Evolutionary conservation across 2,888 invertebrate species (phyloP).

Genomic region (Ptilodon capucinus): DNA sequence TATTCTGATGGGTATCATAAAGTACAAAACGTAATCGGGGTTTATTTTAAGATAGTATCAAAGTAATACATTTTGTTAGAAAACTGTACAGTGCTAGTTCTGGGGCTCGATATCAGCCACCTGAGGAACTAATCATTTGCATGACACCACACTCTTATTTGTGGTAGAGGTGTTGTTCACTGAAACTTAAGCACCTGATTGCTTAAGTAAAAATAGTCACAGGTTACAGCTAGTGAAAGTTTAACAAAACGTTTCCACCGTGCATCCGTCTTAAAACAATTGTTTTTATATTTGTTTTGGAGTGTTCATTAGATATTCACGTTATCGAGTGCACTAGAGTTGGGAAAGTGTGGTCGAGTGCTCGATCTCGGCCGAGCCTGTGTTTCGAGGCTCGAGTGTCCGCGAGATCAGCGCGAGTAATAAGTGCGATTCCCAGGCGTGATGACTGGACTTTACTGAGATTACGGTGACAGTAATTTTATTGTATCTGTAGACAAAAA

Average conservation of each 20-base stretch:
- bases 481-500: background rate
- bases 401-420: background rate
- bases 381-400: slow-evolving; percentile 1
- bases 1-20: no score
- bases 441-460: slow-evolving; percentile 1
- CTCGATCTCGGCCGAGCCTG: background rate
- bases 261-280: background rate
- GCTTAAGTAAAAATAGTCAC: no score
- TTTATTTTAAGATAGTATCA: no score
- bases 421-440: slow-evolving; percentile 1
- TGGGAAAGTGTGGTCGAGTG: slow-evolving; percentile 1
- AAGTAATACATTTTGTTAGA: no score
- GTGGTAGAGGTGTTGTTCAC: no score
- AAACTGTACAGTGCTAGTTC: no score
- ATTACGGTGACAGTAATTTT: background rate
- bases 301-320: slow-evolving; percentile 2
- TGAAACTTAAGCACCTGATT: no score
- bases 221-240: background rate
- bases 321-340: background rate
- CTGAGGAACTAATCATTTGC: no score
- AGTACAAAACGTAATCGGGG: no score
- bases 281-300: background rate
- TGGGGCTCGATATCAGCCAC: no score
- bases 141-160: no score
- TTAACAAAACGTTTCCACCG: background rate